Evolutionary conservation across 64 coral and sea anemone species (phyloP), one percentile per base, ranked within the genome.

Genomic region (Montipora cactus): DNA sequence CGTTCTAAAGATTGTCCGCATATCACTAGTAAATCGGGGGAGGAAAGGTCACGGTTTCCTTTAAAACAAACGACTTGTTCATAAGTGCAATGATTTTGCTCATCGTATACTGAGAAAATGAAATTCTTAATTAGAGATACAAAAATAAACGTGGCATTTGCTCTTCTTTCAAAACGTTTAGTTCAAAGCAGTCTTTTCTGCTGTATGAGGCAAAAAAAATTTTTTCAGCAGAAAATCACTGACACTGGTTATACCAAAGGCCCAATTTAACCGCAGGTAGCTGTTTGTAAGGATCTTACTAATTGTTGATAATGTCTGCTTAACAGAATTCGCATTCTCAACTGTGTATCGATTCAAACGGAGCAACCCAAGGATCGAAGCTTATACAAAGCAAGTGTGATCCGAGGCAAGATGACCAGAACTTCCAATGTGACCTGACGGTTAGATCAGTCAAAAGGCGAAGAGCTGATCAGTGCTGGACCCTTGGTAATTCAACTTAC

Each of bases 301-400:
- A 6, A 64, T 64, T 64, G 61, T 64, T 64, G 3, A 64, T 64
- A 4, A 64, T 64, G 61, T 64, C 61, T 12, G 10, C 78, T 23
- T 69, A 44, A 53, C 69, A 99, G 97, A 99, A 88, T 47, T n/a
- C 75, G 18, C 91, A 76, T 25, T 91, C 94, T 16, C 81, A 95
- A 46, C 83, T 94, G 11, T 99, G 98, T 87, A 93, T 99, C n/a
- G 98, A 99, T 57, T 92, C 98, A 0, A 96, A 87, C 78, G 98
- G 98, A 9, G 92, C 84, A 64, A 77, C 81, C 5, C 58, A 47
- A 44, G 98, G 98, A 8, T 79, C 81, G 14, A 89, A 75, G 67
- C 86, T 99, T 8, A 89, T 49, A 1, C 98, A 99, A 61, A 99
- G 83, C 59, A 91, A 83, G 57, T 99, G 97, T 58, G 91, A 99